Percentiles rank a stretch among this genome's conserved stretches.
Evolutionary conservation across 2,797 vertebrate species (phyloP).

Genomic region (Sebastes steindachneri): DNA sequence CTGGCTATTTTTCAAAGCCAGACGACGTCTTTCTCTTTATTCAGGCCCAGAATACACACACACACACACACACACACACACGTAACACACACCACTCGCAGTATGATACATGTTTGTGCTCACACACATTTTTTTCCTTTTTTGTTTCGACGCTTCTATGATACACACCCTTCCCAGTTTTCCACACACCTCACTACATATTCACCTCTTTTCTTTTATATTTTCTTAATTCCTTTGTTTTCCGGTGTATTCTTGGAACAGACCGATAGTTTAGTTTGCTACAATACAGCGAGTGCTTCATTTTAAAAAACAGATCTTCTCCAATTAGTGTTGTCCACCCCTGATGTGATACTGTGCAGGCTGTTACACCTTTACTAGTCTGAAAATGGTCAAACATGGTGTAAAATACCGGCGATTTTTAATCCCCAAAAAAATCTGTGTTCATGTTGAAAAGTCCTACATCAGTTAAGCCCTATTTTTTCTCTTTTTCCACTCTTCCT

Average conservation of each 20-base stretch:
- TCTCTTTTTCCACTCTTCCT: conserved; percentile 29
- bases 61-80: conserved; percentile 4
- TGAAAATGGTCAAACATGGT: conserved; percentile 1
- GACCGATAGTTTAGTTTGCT: neutral
- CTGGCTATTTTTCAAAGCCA: conserved; percentile 81
- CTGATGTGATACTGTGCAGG: neutral
- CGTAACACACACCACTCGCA: neutral
- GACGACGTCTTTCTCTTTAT: conserved; percentile 67
- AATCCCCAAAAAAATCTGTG: conserved; percentile 14
- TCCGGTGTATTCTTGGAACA: neutral
- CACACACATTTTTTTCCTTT: conserved; percentile 6
- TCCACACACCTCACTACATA: neutral
- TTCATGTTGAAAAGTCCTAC: conserved; percentile 28
- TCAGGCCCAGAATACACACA: conserved; percentile 39
- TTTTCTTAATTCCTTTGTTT: conserved; percentile 4
- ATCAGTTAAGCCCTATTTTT: conserved; percentile 29
- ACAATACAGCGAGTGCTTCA: neutral
- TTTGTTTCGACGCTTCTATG: neutral
- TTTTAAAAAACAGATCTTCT: neutral
- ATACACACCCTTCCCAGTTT: neutral
- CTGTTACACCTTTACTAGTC: conserved; percentile 1
- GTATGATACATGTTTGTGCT: neutral
- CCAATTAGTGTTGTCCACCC: neutral
- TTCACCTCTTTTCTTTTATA: neutral
- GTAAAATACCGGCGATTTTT: conserved; percentile 19